These are phyloP conservation scores for Leptatherina wallacei DNA, from an alignment of 2,797 vertebrate species.

Conservation along the genomic window DNA sequence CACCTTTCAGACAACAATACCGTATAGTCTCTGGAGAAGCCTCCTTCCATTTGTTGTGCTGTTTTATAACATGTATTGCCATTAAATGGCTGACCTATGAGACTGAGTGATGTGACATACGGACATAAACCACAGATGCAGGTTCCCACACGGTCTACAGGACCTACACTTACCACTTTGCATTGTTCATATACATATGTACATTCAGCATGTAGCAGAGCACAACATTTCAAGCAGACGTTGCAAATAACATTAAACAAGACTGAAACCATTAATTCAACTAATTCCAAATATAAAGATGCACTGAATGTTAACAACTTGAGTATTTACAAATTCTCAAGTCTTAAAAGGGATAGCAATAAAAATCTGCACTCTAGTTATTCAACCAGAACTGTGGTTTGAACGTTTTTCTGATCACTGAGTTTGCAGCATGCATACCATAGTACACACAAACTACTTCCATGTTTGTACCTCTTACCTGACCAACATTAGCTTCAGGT, in stretches of 20 bases:
- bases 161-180: not conserved
- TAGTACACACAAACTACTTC: constrained; percentile 18
- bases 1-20: not conserved
- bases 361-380: not conserved
- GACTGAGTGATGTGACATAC: not conserved
- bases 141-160: not conserved
- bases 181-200: not conserved
- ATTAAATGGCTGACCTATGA: not conserved
- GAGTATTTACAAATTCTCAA: not conserved
- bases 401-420: not conserved
- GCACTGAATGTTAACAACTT: not conserved
- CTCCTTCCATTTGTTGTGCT: not conserved
- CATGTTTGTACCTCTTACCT: constrained; percentile 2
- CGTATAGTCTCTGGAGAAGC: not conserved
- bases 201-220: not conserved
- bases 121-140: not conserved
- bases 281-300: not conserved
- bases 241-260: not conserved
- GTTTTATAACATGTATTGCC: not conserved
- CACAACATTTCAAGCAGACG: not conserved
- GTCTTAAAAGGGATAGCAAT: not conserved
- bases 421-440: constrained; percentile 49
- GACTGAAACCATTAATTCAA: not conserved
- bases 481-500: not conserved
- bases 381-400: not conserved